Base-by-base conservation (phyloP, 1,140 invertebrate species). In the Frieseomelitta varia region DNA sequence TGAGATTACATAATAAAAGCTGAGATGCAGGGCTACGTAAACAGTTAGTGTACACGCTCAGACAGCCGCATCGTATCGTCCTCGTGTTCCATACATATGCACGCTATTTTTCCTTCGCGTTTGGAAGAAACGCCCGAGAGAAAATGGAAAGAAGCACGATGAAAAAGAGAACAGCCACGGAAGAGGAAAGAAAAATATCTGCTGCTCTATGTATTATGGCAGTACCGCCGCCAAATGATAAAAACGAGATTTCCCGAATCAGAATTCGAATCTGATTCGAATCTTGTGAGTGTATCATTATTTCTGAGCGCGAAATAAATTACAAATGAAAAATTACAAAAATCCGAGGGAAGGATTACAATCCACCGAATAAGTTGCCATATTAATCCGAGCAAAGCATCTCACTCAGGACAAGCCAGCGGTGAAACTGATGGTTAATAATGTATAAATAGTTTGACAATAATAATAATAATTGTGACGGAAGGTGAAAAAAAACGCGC, bases 1-100 rank as follows among this genome's bases (percentile, higher is more conserved):
- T 81, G 80, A 80, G n/a, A 30, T 30, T 85, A 76, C 27, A 85
- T 73, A 82, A 88, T 88, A 88, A 85, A 88, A 85, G 39, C 69
- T 39, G 67, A 39, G 56, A 65, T 67, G 39, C 68, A 71, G 39
- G 21, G 27, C 67, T 78, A 55, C n/a, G 74, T 71, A 78, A 83
- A 84, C 77, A 53, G 76, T 47, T 4, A 17, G 47, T 58, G 39
- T 34, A 11, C 17, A 27, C 58, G 17, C 39, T 19, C 10, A 27
- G 17, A 0, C 39, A 47, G 39, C 3, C 39, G 39, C 39, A 47
- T 47, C 39, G 8, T 47, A 6, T 6, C 39, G 0, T 8, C 39
- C 10, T 0, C 39, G 24, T n/a, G 10, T 14, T 27, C 12, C 65
- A 78, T 85, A 72, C 79, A 67, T 75, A 83, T 63, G 56, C 53